Percentiles rank a stretch among this genome's conserved stretches.
Evolutionary conservation across 2,113 vertebrate species (phyloP).

Genomic region (Macrotis lagotis): DNA sequence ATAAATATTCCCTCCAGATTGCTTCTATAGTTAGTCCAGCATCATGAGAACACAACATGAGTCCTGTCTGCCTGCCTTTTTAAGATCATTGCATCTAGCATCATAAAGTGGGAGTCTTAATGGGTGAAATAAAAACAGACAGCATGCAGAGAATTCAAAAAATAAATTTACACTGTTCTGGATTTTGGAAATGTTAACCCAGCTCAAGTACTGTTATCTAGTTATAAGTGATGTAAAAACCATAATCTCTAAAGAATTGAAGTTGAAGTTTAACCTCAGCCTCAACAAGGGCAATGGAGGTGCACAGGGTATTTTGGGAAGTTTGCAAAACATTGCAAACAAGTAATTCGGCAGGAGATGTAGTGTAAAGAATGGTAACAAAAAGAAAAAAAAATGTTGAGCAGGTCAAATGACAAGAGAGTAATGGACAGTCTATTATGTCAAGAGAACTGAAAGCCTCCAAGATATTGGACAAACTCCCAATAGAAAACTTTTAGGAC

Average conservation of each 20-base stretch:
- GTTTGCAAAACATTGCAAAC: not conserved
- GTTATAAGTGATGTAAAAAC: not conserved
- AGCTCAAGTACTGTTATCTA: not conserved
- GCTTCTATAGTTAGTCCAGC: slow-evolving; percentile 74
- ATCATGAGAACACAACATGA: slow-evolving; percentile 51
- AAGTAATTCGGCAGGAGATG: not conserved
- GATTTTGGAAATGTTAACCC: not conserved
- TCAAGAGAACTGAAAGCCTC: not conserved
- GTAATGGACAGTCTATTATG: not conserved
- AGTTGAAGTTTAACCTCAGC: not conserved
- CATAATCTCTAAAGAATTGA: not conserved
- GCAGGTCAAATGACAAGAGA: not conserved
- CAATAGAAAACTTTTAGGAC: not conserved
- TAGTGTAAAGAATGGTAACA: not conserved
- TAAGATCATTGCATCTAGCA: slow-evolving; percentile 56
- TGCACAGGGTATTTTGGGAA: not conserved
- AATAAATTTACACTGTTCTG: not conserved
- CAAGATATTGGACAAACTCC: not conserved
- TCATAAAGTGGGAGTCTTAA: not conserved
- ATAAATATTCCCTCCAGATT: slow-evolving; percentile 71
- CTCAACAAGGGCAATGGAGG: not conserved
- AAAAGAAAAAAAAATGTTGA: not conserved
- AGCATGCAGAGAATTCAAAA: slow-evolving; percentile 12
- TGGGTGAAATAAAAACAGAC: slow-evolving; percentile 24
- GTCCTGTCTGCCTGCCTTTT: slow-evolving; percentile 66